Evolutionary conservation across 2,888 invertebrate genomes (phyloP).

Genomic region (Diaphora mendica): DNA sequence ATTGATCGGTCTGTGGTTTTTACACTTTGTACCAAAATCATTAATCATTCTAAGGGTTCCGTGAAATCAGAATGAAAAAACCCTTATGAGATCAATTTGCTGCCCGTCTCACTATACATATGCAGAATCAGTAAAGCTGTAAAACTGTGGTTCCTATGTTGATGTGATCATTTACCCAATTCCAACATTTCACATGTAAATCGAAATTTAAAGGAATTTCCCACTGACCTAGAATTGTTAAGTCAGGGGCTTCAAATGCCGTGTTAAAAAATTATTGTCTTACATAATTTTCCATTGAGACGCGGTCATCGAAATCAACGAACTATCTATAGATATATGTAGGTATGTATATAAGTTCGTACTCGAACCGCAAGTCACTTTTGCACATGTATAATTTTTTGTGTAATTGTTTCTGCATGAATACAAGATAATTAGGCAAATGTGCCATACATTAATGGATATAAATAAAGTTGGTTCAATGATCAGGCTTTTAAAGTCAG

Average conservation of each 20-base stretch:
- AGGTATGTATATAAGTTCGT: no score
- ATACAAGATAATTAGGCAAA: neutral
- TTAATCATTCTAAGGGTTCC: neutral
- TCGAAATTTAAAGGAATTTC: neutral
- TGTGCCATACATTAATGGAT: neutral
- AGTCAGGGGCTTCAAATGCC: no score
- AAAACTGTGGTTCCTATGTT: neutral
- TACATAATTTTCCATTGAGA: neutral
- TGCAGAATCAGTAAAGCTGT: neutral
- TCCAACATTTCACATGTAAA: neutral
- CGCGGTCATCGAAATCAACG: no score
- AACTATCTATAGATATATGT: no score
- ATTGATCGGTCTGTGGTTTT: no score
- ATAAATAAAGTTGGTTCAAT: neutral
- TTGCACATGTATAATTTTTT: neutral
- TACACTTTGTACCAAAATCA: no score
- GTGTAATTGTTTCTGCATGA: neutral
- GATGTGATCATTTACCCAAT: neutral
- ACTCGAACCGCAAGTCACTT: neutral
- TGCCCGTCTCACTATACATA: neutral
- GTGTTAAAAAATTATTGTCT: no score
- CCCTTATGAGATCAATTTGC: neutral
- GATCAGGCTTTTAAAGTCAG: neutral
- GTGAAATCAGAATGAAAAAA: neutral
- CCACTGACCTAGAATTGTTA: neutral